Percentiles rank a stretch among this genome's conserved stretches.
phyloP scores from a whole-genome alignment of 2,113 vertebrate genomes.

The Raphicerus campestris region DNA sequence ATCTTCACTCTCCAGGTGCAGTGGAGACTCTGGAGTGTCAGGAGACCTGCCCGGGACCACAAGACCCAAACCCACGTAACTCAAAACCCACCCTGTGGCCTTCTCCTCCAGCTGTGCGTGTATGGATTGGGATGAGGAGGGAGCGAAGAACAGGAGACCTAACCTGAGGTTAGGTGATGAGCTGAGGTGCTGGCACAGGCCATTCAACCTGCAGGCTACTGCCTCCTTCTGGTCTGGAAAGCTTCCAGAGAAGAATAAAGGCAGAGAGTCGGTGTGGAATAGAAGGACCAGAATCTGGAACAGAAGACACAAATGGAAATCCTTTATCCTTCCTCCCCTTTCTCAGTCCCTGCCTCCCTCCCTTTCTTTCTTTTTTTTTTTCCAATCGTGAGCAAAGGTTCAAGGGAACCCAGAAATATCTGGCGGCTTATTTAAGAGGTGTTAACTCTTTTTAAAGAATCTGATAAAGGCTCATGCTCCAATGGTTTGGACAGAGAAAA shows the following conservation, averaged over 20 bases:
- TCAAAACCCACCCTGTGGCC: neutral
- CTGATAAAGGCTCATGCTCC: neutral
- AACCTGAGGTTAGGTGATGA: neutral
- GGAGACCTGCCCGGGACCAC: neutral
- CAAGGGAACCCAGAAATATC: neutral
- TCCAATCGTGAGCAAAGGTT: neutral
- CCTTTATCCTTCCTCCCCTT: neutral
- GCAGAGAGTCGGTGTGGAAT: neutral
- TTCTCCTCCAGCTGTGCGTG: neutral
- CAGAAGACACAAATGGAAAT: neutral
- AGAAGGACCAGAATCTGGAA: neutral
- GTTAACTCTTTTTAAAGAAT: neutral
- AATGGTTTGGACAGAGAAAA: neutral
- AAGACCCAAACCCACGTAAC: neutral
- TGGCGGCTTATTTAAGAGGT: neutral
- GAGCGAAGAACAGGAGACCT: neutral
- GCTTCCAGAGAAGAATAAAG: neutral
- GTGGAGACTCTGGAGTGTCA: neutral
- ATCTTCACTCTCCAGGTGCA: neutral
- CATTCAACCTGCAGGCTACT: neutral
- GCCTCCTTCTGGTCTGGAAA: neutral
- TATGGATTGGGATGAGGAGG: neutral
- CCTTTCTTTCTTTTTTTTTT: neutral
- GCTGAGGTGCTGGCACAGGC: neutral
- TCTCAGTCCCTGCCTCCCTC: no score